These are phyloP conservation scores for Cheilosia variabilis DNA, from an alignment of 2,888 invertebrate species.

Conservation along the genomic window DNA sequence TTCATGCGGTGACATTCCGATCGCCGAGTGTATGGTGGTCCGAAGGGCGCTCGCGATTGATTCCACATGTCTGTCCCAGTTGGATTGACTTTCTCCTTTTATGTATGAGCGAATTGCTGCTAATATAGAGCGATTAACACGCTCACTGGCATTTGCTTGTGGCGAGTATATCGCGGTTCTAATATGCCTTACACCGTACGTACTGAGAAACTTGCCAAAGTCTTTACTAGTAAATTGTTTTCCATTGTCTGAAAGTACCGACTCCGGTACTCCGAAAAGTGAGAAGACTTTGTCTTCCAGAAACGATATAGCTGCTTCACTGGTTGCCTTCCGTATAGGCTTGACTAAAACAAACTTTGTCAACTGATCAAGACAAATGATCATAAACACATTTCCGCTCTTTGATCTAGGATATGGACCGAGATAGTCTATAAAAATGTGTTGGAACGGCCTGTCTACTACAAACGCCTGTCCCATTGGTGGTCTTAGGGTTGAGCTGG, in stretches of 20 bases:
- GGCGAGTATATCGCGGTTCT: not conserved
- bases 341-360: too few relatives aligned
- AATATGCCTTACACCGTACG: not conserved
- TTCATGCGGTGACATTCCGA: constrained; percentile 26
- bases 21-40: constrained; percentile 5
- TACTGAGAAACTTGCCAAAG: not conserved
- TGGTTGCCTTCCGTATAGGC: not conserved
- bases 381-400: too few relatives aligned
- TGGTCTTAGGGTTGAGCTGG: too few relatives aligned
- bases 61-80: not conserved
- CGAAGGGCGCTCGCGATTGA: not conserved
- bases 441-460: not conserved
- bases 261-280: too few relatives aligned
- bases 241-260: not conserved
- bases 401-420: too few relatives aligned
- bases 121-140: not conserved
- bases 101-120: not conserved
- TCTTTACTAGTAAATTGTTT: not conserved
- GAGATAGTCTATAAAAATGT: too few relatives aligned
- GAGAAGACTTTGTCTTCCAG: not conserved
- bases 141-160: not conserved
- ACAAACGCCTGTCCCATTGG: too few relatives aligned
- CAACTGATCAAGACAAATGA: too few relatives aligned
- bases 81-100: not conserved
- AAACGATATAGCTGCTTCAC: not conserved